phyloP scores from a whole-genome alignment of 2,888 invertebrate species.

The Nomada flava region DNA sequence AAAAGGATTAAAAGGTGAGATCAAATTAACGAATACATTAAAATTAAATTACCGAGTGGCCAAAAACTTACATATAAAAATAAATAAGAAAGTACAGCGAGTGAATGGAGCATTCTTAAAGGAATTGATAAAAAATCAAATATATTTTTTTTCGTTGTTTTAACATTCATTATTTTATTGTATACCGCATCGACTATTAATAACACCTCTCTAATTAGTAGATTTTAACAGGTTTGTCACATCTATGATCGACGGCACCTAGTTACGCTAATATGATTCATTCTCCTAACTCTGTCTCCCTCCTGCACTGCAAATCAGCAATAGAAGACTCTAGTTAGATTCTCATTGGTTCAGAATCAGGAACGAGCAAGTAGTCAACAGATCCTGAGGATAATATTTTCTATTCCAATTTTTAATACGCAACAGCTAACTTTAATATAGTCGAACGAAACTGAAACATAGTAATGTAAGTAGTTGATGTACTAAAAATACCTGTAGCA shows the following conservation, averaged over 20 bases:
- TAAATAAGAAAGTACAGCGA: too few relatives aligned
- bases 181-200: neutral
- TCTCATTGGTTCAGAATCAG: slow-evolving; percentile 40
- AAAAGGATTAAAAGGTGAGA: neutral
- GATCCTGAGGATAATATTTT: neutral
- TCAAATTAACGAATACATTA: neutral
- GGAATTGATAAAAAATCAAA: neutral
- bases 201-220: slow-evolving; percentile 4
- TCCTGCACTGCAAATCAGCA: neutral
- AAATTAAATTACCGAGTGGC: neutral
- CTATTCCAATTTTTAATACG: neutral
- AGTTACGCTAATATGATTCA: slow-evolving; percentile 43
- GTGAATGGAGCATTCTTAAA: too few relatives aligned
- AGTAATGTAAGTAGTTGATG: neutral
- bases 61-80: too few relatives aligned
- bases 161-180: neutral
- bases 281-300: slow-evolving; percentile 32
- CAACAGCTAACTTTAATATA: neutral
- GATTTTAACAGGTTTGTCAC: neutral
- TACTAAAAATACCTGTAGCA: neutral
- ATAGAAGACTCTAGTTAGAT: slow-evolving; percentile 23
- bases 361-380: neutral
- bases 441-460: neutral
- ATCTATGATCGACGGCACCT: slow-evolving; percentile 1
- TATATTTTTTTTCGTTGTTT: neutral